Evolutionary conservation across 2,113 vertebrate species (phyloP), one percentile per base, ranked within the genome.

Genomic region (Etia nguti): DNA sequence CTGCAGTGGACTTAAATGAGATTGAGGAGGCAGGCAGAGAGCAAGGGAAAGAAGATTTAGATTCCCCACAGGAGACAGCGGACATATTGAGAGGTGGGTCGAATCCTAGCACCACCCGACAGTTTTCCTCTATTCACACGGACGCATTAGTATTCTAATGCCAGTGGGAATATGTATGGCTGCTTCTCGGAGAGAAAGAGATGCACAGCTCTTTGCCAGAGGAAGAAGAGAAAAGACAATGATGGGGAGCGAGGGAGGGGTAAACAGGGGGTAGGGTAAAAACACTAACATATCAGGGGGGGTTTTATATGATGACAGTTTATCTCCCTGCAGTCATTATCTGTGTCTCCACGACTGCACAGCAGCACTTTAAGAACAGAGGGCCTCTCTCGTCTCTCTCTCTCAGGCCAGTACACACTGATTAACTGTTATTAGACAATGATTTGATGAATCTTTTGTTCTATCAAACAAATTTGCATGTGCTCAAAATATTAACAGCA

Each of bases 111-210:
- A 9, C 80, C 54, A 4, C 87, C 87, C 26, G 24, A 87, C 68
- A 81, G 82, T 82, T 87, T 41, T 29, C 26, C 85, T 90, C 90
- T 52, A 85, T 89, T 92, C 90, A 91, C 79, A 34, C 65, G 22
- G 84, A 88, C 48, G 70, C 86, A 92, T 94, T 93, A 92, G 92
- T 92, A 94, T 94, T 94, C 86, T 89, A 92, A 93, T 92, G 90
- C 83, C 83, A 90, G 85, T 48, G 84, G 82, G 90, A 92, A 95
- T 92, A 93, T 93, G 86, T 93, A 92, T 83, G 90, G 86, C 81
- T 50, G 62, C 81, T 50, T 56, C 10, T 54, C 7, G 0, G 26
- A 79, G 77, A 89, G 36, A 86, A 84, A 85, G 89, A 90, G 83
- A 55, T 62, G 38, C 80, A 29, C 65, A 26, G 70, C 89, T 75